These are phyloP conservation scores for Melangyna quadrimaculata DNA, from an alignment of 2,888 invertebrate species.

Conservation along the genomic window DNA sequence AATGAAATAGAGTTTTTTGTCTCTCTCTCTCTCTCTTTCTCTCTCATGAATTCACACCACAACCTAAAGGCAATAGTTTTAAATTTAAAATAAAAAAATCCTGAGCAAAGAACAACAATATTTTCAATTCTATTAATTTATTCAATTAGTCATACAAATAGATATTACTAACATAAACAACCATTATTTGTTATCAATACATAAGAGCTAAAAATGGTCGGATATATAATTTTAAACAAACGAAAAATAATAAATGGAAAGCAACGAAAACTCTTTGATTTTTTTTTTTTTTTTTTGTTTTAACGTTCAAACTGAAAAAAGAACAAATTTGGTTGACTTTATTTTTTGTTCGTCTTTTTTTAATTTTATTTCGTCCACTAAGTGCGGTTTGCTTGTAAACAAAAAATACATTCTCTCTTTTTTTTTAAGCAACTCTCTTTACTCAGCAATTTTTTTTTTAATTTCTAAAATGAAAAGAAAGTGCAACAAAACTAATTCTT, in stretches of 20 bases:
- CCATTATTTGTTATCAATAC: constrained; percentile 35
- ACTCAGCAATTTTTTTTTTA: constrained; percentile 25
- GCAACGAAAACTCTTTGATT: not conserved
- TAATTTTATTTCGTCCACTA: not conserved
- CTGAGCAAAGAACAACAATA: constrained; percentile 68
- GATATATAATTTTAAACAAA: constrained; percentile 9
- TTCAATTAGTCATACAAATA: constrained; percentile 54
- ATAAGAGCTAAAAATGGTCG: not conserved
- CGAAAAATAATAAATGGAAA: not conserved
- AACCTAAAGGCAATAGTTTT: constrained; percentile 69
- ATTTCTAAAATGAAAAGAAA: constrained; percentile 2
- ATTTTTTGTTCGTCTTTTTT: not conserved
- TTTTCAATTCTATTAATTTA: constrained; percentile 66
- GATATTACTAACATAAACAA: constrained; percentile 29
- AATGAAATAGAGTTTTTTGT: constrained; percentile 42
- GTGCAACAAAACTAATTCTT: constrained; percentile 66
- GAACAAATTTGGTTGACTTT: not conserved
- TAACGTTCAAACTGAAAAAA: not conserved
- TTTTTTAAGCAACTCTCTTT: constrained; percentile 46
- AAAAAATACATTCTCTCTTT: constrained; percentile 44
- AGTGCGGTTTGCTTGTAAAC: constrained; percentile 12
- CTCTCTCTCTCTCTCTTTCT: constrained; percentile 55
- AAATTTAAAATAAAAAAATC: constrained; percentile 49
- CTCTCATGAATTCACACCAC: constrained; percentile 74
- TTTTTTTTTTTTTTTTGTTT: not conserved